Evolutionary conservation across 2,797 vertebrate species (phyloP), one percentile per base, ranked within the genome.

Genomic region (Acomys russatus): DNA sequence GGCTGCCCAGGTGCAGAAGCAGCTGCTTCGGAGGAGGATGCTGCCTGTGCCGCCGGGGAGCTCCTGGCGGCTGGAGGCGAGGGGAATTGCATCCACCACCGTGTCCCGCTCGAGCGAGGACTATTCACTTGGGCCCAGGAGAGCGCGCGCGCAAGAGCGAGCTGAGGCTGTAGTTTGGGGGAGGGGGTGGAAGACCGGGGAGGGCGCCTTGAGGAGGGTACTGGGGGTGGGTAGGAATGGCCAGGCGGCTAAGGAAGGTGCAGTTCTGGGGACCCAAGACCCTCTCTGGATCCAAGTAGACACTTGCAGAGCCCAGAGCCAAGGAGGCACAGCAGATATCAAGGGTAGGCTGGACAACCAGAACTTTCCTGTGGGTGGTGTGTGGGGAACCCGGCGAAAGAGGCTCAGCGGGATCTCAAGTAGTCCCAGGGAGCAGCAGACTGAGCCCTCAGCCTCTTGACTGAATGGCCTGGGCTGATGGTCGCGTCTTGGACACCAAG

Each of bases 121-220:
- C 97, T 96, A 18, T 77, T 87, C 97, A 44, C 96, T 94, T 20
- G 97, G 96, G 97, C 94, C 94, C 44, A 3, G 74, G 95, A 95
- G 96, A 87, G 94, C 90, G 92, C 90, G 97, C 96, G 96, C 97
- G 95, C 96, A 97, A 83, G 88, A 97, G 93, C 96, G 93, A 97
- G 95, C 96, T 64, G 63, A 9, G 95, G 95, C 93, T 94, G 94
- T 61, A 93, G 90, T 86, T 92, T 70, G 95, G 97, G 88, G 96
- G 96, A 85, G 88, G 96, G 97, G 93, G 59, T 38, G 1, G 1
- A 7, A 90, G 87, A 64, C 23, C 83, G 93, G 86, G 94, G 94
- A 59, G 94, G 92, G 85, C 74, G 88, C 71, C 91, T 76, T 35
- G 0, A 77, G 11, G 68, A 68, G 22, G 49, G 56, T 18, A 2